phyloP scores from a whole-genome alignment of 2,888 invertebrate genomes.

The Corbicula japonica region DNA sequence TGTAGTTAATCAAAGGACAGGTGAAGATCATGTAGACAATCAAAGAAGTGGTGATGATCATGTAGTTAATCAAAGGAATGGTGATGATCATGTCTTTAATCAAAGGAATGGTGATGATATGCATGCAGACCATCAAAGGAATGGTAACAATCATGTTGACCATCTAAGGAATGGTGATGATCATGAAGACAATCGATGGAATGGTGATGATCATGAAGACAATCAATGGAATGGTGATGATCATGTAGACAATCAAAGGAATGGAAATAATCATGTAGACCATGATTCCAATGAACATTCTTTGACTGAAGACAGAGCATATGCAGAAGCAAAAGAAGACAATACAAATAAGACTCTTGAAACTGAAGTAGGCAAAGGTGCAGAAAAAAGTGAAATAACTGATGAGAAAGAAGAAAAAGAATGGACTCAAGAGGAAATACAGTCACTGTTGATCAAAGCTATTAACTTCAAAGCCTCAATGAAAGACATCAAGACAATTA shows the following conservation, averaged over 20 bases:
- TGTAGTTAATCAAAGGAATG: not conserved
- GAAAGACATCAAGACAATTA: constrained; percentile 94
- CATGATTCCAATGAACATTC: not conserved
- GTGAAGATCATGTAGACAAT: not conserved
- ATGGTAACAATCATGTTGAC: constrained; percentile 1
- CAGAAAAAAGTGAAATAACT: not conserved
- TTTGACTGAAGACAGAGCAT: not conserved
- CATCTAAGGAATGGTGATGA: not conserved
- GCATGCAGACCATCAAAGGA: not conserved
- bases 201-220: not conserved
- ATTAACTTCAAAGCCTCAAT: constrained; percentile 95
- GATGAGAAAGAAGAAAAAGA: not conserved
- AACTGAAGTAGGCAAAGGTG: not conserved
- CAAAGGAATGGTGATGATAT: not conserved
- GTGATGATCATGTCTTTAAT: not conserved
- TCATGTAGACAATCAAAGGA: not conserved
- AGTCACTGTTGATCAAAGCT: constrained; percentile 91
- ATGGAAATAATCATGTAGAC: not conserved
- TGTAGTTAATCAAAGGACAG: not conserved
- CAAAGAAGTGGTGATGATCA: not conserved
- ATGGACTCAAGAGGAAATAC: constrained; percentile 52
- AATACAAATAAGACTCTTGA: not conserved
- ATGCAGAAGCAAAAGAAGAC: not conserved
- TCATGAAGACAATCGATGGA: not conserved
- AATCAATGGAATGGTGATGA: constrained; percentile 6